A percentile compares a stretch with the other conserved stretches of the same genome.
phyloP scores from a whole-genome alignment of 1,140 invertebrate genomes.

The Caligus rogercresseyi region DNA sequence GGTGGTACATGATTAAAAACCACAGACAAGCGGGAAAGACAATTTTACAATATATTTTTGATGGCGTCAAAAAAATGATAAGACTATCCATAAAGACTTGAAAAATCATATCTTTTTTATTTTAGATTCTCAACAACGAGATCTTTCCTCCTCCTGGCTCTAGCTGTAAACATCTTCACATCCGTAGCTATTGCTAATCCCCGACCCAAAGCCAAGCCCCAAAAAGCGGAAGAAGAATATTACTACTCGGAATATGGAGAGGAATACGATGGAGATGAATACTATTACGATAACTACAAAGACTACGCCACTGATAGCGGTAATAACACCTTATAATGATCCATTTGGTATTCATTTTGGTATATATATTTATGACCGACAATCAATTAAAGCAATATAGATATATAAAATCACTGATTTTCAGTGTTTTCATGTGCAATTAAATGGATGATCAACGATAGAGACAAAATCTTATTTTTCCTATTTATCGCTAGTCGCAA shows the following conservation, averaged over 20 bases:
- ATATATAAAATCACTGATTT: neutral
- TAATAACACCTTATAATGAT: neutral
- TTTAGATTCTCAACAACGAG: neutral
- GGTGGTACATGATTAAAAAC: too few species aligned
- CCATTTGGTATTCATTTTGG: neutral
- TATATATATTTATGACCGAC: neutral
- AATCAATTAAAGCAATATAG: neutral
- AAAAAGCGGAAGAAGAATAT: constrained; percentile 9
- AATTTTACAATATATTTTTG: too few species aligned
- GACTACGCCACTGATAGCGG: neutral
- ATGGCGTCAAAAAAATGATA: too few species aligned
- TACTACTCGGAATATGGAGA: constrained; percentile 18
- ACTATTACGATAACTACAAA: constrained; percentile 5
- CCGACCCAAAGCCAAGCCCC: neutral
- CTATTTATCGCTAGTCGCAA: too few species aligned
- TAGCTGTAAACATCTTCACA: neutral
- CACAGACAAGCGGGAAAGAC: too few species aligned
- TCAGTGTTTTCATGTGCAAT: neutral
- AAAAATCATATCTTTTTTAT: neutral
- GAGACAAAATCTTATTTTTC: too few species aligned
- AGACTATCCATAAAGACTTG: too few species aligned
- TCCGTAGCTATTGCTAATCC: neutral
- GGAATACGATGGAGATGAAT: neutral
- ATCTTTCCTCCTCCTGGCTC: neutral
- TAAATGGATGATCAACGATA: neutral